Evolutionary conservation across 2,113 vertebrate species (phyloP).

Genomic region (Glaucidium brasilianum): DNA sequence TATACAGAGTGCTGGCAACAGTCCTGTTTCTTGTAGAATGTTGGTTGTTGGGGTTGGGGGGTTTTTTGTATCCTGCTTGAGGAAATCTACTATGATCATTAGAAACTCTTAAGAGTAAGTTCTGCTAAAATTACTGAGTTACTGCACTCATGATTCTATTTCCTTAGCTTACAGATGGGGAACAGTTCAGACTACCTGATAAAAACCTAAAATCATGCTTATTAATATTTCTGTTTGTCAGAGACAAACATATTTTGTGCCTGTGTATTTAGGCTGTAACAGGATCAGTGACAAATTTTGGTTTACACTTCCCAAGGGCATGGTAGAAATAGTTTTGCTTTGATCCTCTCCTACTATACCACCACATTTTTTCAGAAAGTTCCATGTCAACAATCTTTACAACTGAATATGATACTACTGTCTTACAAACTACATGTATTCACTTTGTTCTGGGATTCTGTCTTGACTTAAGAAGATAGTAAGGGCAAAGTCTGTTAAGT

Average conservation of each 20-base stretch:
- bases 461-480: background rate
- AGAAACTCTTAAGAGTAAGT: background rate
- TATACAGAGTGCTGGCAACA: background rate
- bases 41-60: no score
- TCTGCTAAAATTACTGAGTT: background rate
- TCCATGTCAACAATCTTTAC: background rate
- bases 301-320: background rate
- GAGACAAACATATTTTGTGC: background rate
- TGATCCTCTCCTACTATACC: no score
- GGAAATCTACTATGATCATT: background rate
- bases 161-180: background rate
- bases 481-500: background rate
- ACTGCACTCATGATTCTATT: background rate
- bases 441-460: background rate
- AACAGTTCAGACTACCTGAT: background rate
- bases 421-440: background rate
- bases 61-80: background rate
- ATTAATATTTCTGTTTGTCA: background rate
- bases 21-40: background rate
- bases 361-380: background rate
- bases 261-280: background rate
- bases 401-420: background rate
- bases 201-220: background rate
- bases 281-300: background rate
- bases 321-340: background rate